Conservation (phyloP, 2,113 vertebrate genomes). For the Asarcornis scutulata region DNA sequence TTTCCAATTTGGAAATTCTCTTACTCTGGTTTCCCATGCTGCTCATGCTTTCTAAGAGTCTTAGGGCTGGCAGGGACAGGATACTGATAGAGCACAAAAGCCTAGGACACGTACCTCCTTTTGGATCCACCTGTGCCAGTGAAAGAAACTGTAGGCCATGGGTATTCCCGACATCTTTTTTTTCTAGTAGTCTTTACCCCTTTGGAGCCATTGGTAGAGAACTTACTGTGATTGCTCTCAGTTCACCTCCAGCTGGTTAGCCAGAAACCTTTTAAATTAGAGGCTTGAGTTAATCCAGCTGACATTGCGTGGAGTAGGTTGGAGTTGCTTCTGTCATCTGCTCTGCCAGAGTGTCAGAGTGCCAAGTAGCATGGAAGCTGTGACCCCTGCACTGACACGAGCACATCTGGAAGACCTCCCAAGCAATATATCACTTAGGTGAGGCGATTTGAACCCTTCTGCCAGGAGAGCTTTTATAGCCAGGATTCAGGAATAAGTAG, state of each 20-base stretch:
- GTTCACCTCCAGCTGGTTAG: conserved; percentile 4
- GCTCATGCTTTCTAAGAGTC: background rate
- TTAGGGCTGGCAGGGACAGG: background rate
- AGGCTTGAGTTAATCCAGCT: conserved; percentile 8
- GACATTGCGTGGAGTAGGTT: background rate
- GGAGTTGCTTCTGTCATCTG: background rate
- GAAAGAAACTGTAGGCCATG: background rate
- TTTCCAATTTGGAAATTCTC: background rate
- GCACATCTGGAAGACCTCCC: background rate
- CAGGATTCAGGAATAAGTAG: background rate
- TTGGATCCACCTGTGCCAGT: background rate
- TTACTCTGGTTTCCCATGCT: background rate
- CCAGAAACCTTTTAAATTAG: conserved; percentile 16
- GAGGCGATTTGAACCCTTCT: background rate
- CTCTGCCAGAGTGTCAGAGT: background rate
- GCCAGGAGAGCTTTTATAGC: background rate
- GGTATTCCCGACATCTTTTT: background rate
- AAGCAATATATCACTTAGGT: background rate
- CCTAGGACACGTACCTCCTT: background rate
- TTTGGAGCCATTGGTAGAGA: background rate
- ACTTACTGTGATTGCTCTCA: background rate
- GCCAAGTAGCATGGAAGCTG: background rate
- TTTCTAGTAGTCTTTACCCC: background rate
- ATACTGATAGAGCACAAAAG: background rate
- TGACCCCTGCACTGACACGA: background rate